A percentile compares a stretch with the other conserved stretches of the same genome.
phyloP scores from a whole-genome alignment of 2,113 vertebrate genomes.

The Rattus norvegicus region GRCr8 NC_086023.1:72846501-72847000 shows the following conservation, averaged over 20 bases:
- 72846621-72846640: neutral
- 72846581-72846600: neutral
- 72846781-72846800: neutral
- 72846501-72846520: neutral
- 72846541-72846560: neutral
- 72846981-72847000: no score
- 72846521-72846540: neutral
- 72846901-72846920: no score
- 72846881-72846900: neutral
- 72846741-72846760: constrained; percentile 1
- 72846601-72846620: neutral
- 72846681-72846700: neutral
- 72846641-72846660: neutral
- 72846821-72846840: neutral
- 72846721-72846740: neutral
- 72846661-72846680: neutral
- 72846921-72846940: no score
- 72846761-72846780: neutral
- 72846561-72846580: neutral
- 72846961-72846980: no score
- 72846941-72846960: no score
- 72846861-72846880: neutral
- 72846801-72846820: neutral
- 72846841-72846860: constrained; percentile 1
- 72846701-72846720: neutral